Percentiles rank a stretch among this genome's conserved stretches.
Evolutionary conservation across 2,888 invertebrate genomes (phyloP).

Genomic region (Habroteleia sp.): DNA sequence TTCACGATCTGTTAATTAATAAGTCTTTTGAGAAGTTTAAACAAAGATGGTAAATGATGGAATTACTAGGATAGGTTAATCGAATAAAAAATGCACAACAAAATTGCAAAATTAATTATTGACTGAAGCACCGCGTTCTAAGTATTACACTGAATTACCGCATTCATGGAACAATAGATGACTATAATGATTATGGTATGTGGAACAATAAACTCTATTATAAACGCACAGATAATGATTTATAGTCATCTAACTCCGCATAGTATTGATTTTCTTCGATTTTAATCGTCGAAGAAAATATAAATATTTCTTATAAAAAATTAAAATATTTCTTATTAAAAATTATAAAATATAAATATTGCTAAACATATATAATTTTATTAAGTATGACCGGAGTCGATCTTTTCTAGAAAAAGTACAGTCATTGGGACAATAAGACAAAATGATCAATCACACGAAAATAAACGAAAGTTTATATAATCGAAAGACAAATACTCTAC

Average conservation of each 20-base stretch:
- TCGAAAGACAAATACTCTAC: too few relatives aligned
- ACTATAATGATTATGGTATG: constrained; percentile 47
- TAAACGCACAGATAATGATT: constrained; percentile 44
- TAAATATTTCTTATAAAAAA: too few relatives aligned
- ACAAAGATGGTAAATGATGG: constrained; percentile 47
- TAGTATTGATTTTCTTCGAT: constrained; percentile 35
- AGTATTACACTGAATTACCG: constrained; percentile 56
- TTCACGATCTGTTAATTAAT: constrained; percentile 35
- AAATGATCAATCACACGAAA: constrained; percentile 12
- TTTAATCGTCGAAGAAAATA: too few relatives aligned
- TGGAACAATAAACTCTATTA: constrained; percentile 37
- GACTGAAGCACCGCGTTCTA: constrained; percentile 41
- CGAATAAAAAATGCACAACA: constrained; percentile 45
- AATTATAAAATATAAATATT: too few relatives aligned
- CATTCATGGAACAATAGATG: constrained; percentile 55
- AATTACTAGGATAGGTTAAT: constrained; percentile 34
- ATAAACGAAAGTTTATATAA: constrained; percentile 5
- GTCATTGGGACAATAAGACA: too few relatives aligned
- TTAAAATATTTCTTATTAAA: too few relatives aligned
- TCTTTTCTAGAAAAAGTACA: too few relatives aligned
- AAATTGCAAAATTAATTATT: constrained; percentile 57
- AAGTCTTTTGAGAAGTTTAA: constrained; percentile 12
- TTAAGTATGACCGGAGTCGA: too few relatives aligned
- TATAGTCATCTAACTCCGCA: constrained; percentile 19
- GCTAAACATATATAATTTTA: too few relatives aligned